phyloP scores from a whole-genome alignment of 2,888 invertebrate species.

The Harpagoxenus sublaevis region DNA sequence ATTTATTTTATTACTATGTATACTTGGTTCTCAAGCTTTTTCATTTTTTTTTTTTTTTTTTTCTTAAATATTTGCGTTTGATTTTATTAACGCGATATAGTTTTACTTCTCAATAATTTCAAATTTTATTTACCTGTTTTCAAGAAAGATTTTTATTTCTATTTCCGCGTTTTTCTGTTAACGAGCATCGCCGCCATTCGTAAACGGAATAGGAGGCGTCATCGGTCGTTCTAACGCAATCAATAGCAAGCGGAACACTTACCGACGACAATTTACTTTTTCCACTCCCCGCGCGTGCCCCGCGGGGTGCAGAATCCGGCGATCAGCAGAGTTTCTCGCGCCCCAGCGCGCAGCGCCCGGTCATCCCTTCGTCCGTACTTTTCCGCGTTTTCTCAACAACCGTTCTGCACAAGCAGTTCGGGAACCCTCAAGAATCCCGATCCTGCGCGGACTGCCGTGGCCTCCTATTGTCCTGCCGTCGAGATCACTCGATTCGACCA shows the following conservation, averaged over 20 bases:
- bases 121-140: neutral
- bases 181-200: constrained; percentile 22
- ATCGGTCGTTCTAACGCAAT: constrained; percentile 62
- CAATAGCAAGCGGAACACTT: constrained; percentile 72
- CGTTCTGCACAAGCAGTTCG: neutral
- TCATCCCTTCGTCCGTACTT: constrained; percentile 65
- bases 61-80: no score
- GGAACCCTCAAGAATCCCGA: neutral
- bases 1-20: neutral
- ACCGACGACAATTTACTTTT: constrained; percentile 70
- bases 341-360: constrained; percentile 71
- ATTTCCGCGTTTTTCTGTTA: neutral
- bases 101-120: neutral
- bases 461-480: neutral
- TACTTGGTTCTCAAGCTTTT: neutral
- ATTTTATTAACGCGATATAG: neutral
- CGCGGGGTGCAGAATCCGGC: constrained; percentile 70
- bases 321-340: constrained; percentile 77
- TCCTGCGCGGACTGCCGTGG: neutral
- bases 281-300: constrained; percentile 40
- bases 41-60: neutral
- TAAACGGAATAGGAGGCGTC: constrained; percentile 12
- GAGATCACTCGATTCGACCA: constrained; percentile 68
- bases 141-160: neutral
- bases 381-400: neutral